Evolutionary conservation across 1,140 invertebrate species (phyloP), one percentile per base, ranked within the genome.

Genomic region (Sarcophaga bullata): DNA sequence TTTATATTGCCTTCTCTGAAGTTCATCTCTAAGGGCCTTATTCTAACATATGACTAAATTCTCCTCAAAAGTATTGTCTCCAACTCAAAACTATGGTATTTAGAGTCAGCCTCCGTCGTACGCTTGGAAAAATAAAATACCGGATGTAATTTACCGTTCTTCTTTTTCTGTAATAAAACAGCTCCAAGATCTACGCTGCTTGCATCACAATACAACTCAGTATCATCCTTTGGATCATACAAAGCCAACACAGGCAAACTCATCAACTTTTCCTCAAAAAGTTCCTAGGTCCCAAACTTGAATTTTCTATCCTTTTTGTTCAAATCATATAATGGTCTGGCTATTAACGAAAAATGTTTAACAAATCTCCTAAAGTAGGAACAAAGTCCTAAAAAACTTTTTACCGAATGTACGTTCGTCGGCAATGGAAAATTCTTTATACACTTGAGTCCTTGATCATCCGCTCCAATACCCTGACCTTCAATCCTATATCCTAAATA

Each of bases 311-410:
- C 83, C 47, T 88, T 86, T 62, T 83, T 86, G 6, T 86, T 58
- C 62, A 89, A 82, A 68, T 89, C 85, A 80, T 84, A 85, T 50
- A 89, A 84, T 3, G 87, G 86, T 83, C 83, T 86, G 46, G 89
- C 86, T n/a, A 88, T 86, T 8, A 72, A 11, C 6, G 88, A 83
- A 86, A 85, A 87, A 73, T 86, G 49, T 19, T 85, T 76, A 58
- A 85, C 81, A 73, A 86, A 86, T 82, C 82, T 90, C 13, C 87
- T 83, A 75, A 91, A 90, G 84, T 90, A 90, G 8, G 86, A 85
- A 25, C 85, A 85, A 19, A 90, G 76, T 13, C 90, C 89, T 6
- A 90, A 52, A 83, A 90, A 91, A 58, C 85, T 86, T 62, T 89
- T 86, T 5, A 91, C 48, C 72, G 88, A 80, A 47, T 88, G 86